Conservation (phyloP, 2,113 vertebrate species). For the Notothenia rossii region DNA sequence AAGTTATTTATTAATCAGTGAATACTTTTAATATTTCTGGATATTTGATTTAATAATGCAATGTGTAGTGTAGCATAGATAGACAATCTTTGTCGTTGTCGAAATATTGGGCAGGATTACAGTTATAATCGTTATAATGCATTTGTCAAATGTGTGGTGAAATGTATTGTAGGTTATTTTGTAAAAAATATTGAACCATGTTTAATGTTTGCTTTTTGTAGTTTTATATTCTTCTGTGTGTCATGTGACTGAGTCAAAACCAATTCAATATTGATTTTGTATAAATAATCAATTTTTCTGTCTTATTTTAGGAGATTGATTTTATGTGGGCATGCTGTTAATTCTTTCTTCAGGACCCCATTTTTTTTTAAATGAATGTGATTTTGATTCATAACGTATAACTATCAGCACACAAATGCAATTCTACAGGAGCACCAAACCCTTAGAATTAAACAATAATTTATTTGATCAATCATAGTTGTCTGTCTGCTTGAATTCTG, state of each 20-base stretch:
- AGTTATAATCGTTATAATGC: not conserved
- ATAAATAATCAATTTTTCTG: not conserved
- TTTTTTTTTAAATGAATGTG: not conserved
- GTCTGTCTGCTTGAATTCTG: not conserved
- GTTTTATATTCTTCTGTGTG: no score
- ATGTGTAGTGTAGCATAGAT: not conserved
- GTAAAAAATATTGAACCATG: not conserved
- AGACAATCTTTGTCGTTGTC: not conserved
- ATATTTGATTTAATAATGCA: no score
- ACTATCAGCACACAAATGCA: no score
- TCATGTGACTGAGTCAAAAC: not conserved
- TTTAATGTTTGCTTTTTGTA: not conserved
- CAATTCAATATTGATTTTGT: not conserved
- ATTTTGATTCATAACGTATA: not conserved
- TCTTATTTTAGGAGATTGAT: not conserved
- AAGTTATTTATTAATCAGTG: not conserved
- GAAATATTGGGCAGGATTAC: not conserved
- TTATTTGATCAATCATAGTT: not conserved
- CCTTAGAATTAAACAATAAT: not conserved
- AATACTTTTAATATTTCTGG: not conserved
- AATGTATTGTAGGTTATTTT: not conserved
- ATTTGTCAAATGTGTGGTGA: not conserved
- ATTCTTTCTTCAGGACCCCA: not conserved
- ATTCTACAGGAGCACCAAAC: not conserved
- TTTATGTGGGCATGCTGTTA: not conserved